Evolutionary conservation across 1,140 invertebrate genomes (phyloP).

Genomic region (Saxidomus purpurata): DNA sequence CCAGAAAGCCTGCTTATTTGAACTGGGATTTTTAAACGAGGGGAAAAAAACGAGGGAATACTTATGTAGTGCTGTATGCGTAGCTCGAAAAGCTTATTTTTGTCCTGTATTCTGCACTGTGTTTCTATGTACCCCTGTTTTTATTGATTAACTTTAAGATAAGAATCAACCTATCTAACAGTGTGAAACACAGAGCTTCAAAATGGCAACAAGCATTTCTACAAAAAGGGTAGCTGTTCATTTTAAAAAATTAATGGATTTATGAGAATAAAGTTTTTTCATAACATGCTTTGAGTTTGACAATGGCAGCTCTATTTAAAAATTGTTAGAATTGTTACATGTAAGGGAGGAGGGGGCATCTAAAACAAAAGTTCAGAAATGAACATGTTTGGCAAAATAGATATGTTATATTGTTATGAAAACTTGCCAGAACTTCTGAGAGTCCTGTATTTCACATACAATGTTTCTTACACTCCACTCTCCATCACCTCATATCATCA

Average conservation of each 20-base stretch:
- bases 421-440: not conserved
- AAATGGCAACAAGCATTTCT: no score
- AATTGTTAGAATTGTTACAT: no score
- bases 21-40: no score
- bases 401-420: no score
- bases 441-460: constrained; percentile 2
- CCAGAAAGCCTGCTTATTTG: no score
- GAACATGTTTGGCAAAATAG: not conserved
- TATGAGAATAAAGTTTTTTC: no score
- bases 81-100: constrained; percentile 25
- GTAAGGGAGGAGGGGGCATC: no score
- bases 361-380: not conserved
- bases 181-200: constrained; percentile 21
- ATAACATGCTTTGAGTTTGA: no score
- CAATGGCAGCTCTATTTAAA: no score
- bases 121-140: constrained; percentile 1
- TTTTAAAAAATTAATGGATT: no score
- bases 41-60: constrained; percentile 24
- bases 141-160: constrained; percentile 22
- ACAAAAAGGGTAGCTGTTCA: no score
- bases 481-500: constrained; percentile 54
- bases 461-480: constrained; percentile 26
- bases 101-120: constrained; percentile 41
- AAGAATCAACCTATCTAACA: constrained; percentile 28
- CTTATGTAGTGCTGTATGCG: constrained; percentile 32